phyloP scores from a whole-genome alignment of 2,113 vertebrate genomes.

The Gavialis gangeticus region DNA sequence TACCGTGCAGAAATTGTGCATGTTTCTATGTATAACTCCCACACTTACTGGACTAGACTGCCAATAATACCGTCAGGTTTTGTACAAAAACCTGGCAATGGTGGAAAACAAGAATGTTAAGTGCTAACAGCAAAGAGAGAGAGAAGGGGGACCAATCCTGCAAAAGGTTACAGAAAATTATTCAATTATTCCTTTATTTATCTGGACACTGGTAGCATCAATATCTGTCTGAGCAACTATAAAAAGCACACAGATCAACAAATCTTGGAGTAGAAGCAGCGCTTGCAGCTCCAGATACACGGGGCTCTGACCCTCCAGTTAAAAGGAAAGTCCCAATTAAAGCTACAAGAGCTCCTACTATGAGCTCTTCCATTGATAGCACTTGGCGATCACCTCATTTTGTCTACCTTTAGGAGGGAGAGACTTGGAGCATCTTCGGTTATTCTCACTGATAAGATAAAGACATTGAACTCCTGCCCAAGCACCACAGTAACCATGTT shows the following conservation, averaged over 20 bases:
- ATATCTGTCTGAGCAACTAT: not conserved
- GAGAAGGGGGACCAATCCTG: not conserved
- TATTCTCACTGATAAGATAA: not conserved
- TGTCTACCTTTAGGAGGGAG: not conserved
- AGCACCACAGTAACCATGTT: not conserved
- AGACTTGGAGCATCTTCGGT: not conserved
- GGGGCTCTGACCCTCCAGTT: not conserved
- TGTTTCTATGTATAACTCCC: fast-evolving
- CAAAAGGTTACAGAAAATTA: not conserved
- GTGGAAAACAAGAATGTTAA: fast-evolving
- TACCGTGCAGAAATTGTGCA: fast-evolving
- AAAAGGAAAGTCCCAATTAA: not conserved
- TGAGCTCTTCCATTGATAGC: not conserved
- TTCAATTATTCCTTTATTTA: not conserved
- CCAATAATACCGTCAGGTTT: fast-evolving
- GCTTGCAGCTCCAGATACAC: not conserved
- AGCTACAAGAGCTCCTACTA: not conserved
- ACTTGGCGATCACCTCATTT: not conserved
- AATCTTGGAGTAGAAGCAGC: not conserved
- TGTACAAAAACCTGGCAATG: fast-evolving
- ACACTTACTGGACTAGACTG: fast-evolving
- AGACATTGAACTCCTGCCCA: not conserved
- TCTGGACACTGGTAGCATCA: not conserved
- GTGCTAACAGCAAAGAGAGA: fast-evolving
- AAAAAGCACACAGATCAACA: not conserved